Base-by-base conservation (phyloP, 2,113 vertebrate genomes). In the Oceanodroma tethys region DNA sequence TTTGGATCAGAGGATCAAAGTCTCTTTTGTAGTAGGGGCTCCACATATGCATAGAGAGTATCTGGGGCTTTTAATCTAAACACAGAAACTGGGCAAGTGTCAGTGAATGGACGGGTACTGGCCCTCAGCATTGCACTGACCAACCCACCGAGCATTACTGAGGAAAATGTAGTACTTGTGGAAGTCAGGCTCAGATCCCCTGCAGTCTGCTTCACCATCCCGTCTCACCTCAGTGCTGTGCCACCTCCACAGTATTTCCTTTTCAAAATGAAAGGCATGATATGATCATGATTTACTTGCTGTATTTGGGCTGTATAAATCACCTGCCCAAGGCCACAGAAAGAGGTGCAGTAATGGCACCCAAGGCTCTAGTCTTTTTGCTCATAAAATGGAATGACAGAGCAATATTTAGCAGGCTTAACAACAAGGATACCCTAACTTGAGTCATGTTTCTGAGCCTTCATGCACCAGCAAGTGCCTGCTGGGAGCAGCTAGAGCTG, bases 1-100 rank as follows among this genome's bases (percentile, higher is more conserved):
- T 87, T 86, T 86, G 72, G 90, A 83, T 79, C 84, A 29, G 40
- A 86, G 63, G 80, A 95, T 96, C 86, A 95, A 97, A 92, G 95
- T n/a, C 16, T 36, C 90, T 95, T 96, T 95, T 96, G 88, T 92
- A 60, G 60, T 29, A 17, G 16, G 26, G 40, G 16, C 68, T 94
- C 48, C 68, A 42, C 53, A 38, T 71, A 36, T 40, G 73, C 65
- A 48, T 4, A 45, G 72, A 26, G 80, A 68, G 45, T 63, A 89
- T 55, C 59, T 66, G 65, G 85, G 83, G 83, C 47, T 88, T 92
- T 90, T 29, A 86, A 68, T 79, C 80, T 88, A 87, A 91, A 79
- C 70, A 82, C 8, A 38, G 56, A 88, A 81, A 52, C 38, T 0
- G 3, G 40, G 60, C 67, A 90, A 73, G 67, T 23, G 50, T 36